Evolutionary conservation across 2,888 invertebrate genomes (phyloP), one percentile per base, ranked within the genome.

Genomic region (Dioctria rufipes): DNA sequence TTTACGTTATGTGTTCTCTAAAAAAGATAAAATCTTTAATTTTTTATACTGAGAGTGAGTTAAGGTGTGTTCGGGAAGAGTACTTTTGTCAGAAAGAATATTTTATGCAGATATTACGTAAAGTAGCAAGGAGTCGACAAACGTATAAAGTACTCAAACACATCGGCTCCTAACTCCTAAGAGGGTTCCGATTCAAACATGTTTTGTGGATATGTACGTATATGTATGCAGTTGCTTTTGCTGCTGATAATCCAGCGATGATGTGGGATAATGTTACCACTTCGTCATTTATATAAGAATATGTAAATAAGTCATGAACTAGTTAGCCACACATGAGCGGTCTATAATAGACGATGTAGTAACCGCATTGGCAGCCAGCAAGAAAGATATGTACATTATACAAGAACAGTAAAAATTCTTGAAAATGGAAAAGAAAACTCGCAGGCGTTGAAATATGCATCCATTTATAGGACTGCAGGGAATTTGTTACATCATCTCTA

Each of bases 251-350:
- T 54, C 54, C 11, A 11, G 54, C 54, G 25, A 25, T 5, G 11
- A 5, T 49, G 51, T 11, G 25, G 49, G 37, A 66, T 42, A 25
- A 25, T 25, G 25, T 25, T 25, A 25, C 25, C 25, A 25, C 25
- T 25, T 25, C 25, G 25, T 25, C 25, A 25, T 25, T 25, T 25
- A 25, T 25, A 25, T 25, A 54, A 39, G n/a, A 69, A 69, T 69
- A 69, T 49, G 49, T 69, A 69, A 69, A 37, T 51, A 11, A 51
- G 40, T 46, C 75, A 42, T 73, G 81, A 81, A 46, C 73, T 66
- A 79, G 73, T 81, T 81, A 81, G 69, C 66, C 79, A 71, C 73
- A 81, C 79, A 81, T 81, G 81, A 81, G 75, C 66, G 81, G 71
- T 40, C 79, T 81, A 25, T 25, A 81, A 75, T 81, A 73, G 81